Evolutionary conservation across 2,888 invertebrate genomes (phyloP).

Genomic region (Phalera bucephala): DNA sequence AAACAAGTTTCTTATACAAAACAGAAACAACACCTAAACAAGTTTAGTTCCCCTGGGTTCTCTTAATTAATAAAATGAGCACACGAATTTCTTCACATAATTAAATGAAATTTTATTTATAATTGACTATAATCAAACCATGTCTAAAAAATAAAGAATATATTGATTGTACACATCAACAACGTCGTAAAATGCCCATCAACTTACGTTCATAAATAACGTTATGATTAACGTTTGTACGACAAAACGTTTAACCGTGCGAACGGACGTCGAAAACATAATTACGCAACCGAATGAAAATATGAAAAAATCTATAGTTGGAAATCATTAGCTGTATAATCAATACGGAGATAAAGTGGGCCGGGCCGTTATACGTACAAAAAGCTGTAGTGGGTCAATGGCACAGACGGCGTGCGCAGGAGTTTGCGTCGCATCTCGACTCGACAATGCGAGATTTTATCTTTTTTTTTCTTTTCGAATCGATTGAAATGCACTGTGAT

Average conservation of each 20-base stretch:
- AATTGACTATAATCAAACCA: neutral
- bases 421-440: slow-evolving; percentile 38
- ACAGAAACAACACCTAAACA: too few relatives aligned
- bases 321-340: slow-evolving; percentile 65
- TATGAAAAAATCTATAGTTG: slow-evolving; percentile 41
- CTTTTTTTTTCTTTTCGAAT: slow-evolving; percentile 35
- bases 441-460: slow-evolving; percentile 14
- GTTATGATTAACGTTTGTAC: neutral
- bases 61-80: too few relatives aligned
- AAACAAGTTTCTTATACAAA: too few relatives aligned
- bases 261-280: slow-evolving; percentile 13
- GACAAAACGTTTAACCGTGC: slow-evolving; percentile 14
- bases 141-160: neutral
- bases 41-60: too few relatives aligned
- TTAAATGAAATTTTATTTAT: too few relatives aligned
- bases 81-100: too few relatives aligned
- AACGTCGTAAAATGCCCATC: neutral
- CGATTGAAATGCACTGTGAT: slow-evolving; percentile 20
- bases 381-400: slow-evolving; percentile 77
- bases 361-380: slow-evolving; percentile 75
- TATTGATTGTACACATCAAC: neutral
- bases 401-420: slow-evolving; percentile 48
- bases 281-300: slow-evolving; percentile 22
- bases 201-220: neutral
- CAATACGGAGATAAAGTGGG: slow-evolving; percentile 75